These are phyloP conservation scores for Ariolimax columbianus DNA, from an alignment of 2,888 invertebrate genomes.

Conservation along the genomic window DNA sequence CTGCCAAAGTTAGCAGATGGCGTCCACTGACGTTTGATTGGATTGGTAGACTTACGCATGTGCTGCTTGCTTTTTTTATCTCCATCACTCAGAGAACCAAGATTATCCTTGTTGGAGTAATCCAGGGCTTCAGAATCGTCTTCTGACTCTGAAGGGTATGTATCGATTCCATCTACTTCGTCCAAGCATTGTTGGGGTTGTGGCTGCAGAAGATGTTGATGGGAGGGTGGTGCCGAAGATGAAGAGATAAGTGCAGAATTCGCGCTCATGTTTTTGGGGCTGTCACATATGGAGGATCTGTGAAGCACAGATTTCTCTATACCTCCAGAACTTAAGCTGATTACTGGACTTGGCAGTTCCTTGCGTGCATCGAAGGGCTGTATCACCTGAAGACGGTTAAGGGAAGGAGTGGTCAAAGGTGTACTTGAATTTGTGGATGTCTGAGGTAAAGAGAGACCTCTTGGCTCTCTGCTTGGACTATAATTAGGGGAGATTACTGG, in stretches of 20 bases:
- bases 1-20: conserved; percentile 77
- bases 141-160: conserved; percentile 56
- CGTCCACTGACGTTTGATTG: conserved; percentile 79
- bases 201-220: conserved; percentile 15
- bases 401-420: conserved; percentile 48
- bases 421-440: conserved; percentile 51
- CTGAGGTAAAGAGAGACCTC: conserved; percentile 40
- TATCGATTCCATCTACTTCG: conserved; percentile 47
- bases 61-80: conserved; percentile 69
- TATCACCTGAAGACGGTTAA: conserved; percentile 93
- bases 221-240: conserved; percentile 31
- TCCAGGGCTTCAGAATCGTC: conserved; percentile 64
- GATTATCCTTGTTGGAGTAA: conserved; percentile 67
- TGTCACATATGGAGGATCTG: conserved; percentile 62
- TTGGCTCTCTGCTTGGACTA: conserved; percentile 48
- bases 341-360: conserved; percentile 63
- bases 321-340: conserved; percentile 43
- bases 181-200: conserved; percentile 40
- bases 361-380: conserved; percentile 92
- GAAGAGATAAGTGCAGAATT: conserved; percentile 40
- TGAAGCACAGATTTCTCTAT: conserved; percentile 16
- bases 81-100: conserved; percentile 48
- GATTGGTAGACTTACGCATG: conserved; percentile 78
- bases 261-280: conserved; percentile 64
- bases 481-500: conserved; percentile 57